Percentiles rank a stretch among this genome's conserved stretches.
Evolutionary conservation across 2,113 vertebrate genomes (phyloP).

Genomic region (Talpa occidentalis): DNA sequence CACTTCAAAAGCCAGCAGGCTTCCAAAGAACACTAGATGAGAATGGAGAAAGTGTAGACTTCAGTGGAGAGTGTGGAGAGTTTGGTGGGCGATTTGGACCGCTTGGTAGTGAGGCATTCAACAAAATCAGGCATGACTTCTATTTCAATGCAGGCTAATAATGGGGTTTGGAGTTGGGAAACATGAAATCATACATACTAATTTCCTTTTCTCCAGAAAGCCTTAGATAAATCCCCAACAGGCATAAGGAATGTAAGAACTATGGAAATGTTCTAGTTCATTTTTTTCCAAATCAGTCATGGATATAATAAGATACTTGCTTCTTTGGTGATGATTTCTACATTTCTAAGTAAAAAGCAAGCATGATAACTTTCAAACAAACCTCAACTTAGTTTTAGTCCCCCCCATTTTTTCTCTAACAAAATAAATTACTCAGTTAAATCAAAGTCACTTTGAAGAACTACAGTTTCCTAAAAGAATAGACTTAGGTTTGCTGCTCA

Average conservation of each 20-base stretch:
- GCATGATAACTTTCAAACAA: neutral
- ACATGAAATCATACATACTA: neutral
- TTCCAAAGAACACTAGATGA: neutral
- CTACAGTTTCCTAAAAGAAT: neutral
- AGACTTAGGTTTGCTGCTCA: neutral
- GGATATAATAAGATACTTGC: neutral
- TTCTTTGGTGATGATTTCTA: neutral
- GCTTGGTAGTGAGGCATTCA: neutral
- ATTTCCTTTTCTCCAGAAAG: neutral
- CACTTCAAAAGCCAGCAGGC: neutral
- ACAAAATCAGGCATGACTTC: neutral
- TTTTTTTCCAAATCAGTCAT: neutral
- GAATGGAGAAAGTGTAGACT: neutral
- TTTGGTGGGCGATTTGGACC: neutral
- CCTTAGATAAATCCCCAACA: neutral
- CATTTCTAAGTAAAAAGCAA: conserved; percentile 12
- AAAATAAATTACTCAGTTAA: neutral
- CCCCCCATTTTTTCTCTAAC: neutral
- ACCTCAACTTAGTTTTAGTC: neutral
- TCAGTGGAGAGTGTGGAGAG: neutral
- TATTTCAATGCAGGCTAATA: neutral
- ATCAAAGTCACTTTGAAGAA: conserved; percentile 2
- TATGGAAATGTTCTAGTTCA: neutral
- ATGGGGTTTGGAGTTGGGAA: neutral
- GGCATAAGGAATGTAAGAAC: neutral